Evolutionary conservation across 2,888 invertebrate genomes (phyloP), one percentile per base, ranked within the genome.

Genomic region (Candidula unifasciata): DNA sequence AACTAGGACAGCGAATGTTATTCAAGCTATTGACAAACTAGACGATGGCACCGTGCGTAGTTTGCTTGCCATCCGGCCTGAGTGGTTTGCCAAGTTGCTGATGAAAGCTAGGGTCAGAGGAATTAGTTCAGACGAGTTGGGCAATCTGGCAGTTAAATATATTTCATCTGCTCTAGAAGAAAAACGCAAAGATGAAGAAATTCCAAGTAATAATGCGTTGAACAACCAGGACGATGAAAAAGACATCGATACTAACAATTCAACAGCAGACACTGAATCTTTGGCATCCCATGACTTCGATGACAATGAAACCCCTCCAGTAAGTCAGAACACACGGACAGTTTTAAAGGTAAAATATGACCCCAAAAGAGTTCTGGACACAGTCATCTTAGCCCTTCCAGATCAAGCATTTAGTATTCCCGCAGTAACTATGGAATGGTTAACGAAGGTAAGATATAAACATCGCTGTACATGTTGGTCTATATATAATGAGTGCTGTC

Each of bases 21-120:
- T 85, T 90, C 5, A 89, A 88, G 79, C 89, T 89, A 27, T 89
- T 90, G 33, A 90, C 89, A 35, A 90, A 89, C 80, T 78, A 1
- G 90, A 90, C 21, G 90, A 89, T 66, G 78, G 71, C 30, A 89
- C 86, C 52, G 68, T 91, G 13, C 82, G 87, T 27, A 85, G 86
- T 52, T 80, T 92, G 66, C 78, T 88, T 16, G 80, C 87, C 10
- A 86, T 93, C 44, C 92, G 92, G 0, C 85, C 91, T 8, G 87
- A 89, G 13, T 92, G 92, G 92, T 90, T 92, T 81, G 87, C 89
- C 21, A 89, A 89, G 80, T 84, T 93, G 6, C 78, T 93, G 37
- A 84, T 84, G 8, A 85, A 88, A n/a, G 92, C 90, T 13, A 86
- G 89, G 77, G 90, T 90, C 1, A 89, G 89, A 76, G 90, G 90